Percentiles rank a stretch among this genome's conserved stretches.
Conservation (phyloP, 2,797 vertebrate genomes). For the Cephalopachus bancanus region DNA sequence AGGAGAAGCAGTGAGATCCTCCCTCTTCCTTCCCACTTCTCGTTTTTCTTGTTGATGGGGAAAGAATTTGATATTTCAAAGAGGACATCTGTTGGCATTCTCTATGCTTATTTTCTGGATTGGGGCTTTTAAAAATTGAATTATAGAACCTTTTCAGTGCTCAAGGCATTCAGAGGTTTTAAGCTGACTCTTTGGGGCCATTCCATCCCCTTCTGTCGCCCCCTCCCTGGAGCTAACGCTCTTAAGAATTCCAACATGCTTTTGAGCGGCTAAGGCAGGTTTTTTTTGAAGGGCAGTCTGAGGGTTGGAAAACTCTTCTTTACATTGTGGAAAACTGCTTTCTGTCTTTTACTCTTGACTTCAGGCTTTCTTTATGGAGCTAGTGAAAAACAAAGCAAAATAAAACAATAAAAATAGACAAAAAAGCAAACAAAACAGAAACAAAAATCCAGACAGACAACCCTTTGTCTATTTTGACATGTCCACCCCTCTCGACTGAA, state of each 20-base stretch:
- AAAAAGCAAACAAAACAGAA: background rate
- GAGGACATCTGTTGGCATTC: conserved; percentile 52
- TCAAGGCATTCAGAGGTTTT: conserved; percentile 29
- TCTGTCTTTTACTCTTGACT: conserved; percentile 20
- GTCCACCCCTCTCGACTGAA: accelerated
- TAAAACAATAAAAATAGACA: background rate
- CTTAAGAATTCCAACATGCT: background rate
- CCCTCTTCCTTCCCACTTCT: too few relatives aligned
- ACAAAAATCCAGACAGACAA: background rate
- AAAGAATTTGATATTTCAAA: conserved; percentile 59
- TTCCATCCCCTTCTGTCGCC: background rate
- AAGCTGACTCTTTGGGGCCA: background rate
- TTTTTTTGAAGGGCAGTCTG: conserved; percentile 25
- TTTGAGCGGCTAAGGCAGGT: background rate
- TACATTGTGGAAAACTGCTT: conserved; percentile 17
- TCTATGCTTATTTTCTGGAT: conserved; percentile 56
- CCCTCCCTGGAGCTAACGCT: background rate
- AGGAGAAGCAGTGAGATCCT: background rate
- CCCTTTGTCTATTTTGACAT: background rate
- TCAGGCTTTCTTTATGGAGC: conserved; percentile 25
- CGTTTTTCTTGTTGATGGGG: conserved; percentile 15
- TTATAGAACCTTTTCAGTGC: conserved; percentile 50
- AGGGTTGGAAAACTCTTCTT: conserved; percentile 41
- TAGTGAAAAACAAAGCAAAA: background rate
- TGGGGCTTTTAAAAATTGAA: background rate